Percentiles rank a stretch among this genome's conserved stretches.
Evolutionary conservation across 1,140 invertebrate genomes (phyloP).

Genomic region (Magallana ariakensis): DNA sequence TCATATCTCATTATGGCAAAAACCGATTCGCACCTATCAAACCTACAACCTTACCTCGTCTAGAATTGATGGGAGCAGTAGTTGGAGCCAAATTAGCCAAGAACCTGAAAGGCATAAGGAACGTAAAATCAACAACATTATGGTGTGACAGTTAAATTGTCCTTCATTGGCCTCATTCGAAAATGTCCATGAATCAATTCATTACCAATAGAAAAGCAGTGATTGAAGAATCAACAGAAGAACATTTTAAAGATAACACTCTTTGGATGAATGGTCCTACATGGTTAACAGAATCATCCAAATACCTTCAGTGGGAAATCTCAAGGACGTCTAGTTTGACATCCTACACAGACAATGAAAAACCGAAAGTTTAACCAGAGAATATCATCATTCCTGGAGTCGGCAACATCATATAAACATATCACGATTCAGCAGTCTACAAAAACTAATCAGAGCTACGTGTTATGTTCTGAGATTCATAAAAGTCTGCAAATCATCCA

Average conservation of each 20-base stretch:
- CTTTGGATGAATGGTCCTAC: constrained; percentile 34
- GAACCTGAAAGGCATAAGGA: constrained; percentile 33
- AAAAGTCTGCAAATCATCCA: not conserved
- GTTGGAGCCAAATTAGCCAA: constrained; percentile 50
- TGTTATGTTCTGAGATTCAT: constrained; percentile 39
- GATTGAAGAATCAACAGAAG: not conserved
- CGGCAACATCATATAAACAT: constrained; percentile 24
- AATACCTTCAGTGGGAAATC: not conserved
- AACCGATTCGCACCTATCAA: not conserved
- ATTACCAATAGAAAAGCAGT: constrained; percentile 12
- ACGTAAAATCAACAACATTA: not conserved
- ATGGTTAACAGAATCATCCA: constrained; percentile 16
- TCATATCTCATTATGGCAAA: not conserved
- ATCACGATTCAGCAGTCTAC: not conserved
- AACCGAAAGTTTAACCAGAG: not conserved
- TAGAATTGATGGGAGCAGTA: constrained; percentile 24
- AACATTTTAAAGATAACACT: constrained; percentile 14
- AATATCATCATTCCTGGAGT: constrained; percentile 20
- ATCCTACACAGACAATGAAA: not conserved
- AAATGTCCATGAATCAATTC: constrained; percentile 11
- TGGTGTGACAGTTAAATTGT: not conserved
- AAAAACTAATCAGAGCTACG: constrained; percentile 20
- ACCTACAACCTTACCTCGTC: not conserved
- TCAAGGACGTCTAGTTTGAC: not conserved
- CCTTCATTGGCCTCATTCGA: constrained; percentile 16